Evolutionary conservation across 2,797 vertebrate genomes (phyloP).

Genomic region (Pantherophis alleghaniensis): DNA sequence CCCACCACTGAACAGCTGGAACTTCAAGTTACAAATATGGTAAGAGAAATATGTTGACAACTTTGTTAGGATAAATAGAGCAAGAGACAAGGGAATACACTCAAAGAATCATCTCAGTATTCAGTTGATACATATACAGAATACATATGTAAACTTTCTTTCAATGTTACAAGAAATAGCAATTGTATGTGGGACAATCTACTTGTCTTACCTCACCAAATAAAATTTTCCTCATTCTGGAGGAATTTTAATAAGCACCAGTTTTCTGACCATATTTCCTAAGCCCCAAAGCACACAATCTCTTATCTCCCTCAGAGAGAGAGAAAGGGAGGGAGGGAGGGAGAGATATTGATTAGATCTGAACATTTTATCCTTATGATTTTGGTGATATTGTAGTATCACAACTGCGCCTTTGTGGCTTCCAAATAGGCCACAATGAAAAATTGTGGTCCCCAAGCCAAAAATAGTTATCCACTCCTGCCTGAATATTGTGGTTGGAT

Average conservation of each 20-base stretch:
- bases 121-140: not conserved
- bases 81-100: not conserved
- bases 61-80: not conserved
- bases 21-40: not conserved
- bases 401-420: not conserved
- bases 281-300: not conserved
- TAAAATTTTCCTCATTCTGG: not conserved
- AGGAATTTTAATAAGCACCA: not conserved
- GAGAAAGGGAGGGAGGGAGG: too few relatives aligned
- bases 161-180: not conserved
- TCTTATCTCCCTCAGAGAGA: not conserved
- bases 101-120: not conserved
- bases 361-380: not conserved
- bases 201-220: not conserved
- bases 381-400: not conserved
- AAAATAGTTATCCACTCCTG: not conserved
- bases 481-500: not conserved
- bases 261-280: not conserved
- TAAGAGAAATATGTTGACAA: not conserved
- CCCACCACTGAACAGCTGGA: not conserved
- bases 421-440: not conserved
- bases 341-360: not conserved
- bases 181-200: not conserved
- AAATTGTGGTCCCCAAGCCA: not conserved
- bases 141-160: not conserved